Base-by-base conservation (phyloP, 2,113 vertebrate genomes). In the Ceuthmochares aereus region DNA sequence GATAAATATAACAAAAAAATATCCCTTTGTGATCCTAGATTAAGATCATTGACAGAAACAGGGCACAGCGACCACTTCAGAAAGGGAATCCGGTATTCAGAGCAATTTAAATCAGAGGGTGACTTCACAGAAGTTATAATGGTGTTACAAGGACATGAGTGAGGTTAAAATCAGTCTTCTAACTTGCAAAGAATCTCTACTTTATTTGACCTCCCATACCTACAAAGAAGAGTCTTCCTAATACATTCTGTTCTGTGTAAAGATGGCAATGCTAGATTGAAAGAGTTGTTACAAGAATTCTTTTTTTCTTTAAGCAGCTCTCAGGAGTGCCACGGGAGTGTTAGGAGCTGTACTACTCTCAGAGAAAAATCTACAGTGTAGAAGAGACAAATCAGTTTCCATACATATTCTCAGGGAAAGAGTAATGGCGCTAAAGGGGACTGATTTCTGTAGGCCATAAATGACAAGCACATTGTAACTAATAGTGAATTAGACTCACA, bases 301-400 rank as follows among this genome's bases (percentile, higher is more conserved):
- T 54, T 45, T 69, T 69, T 54, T 70, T 23, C 5, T 85, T 85
- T 73, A 91, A 81, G 30, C 9, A 75, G 15, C 32, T 34, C 45
- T 86, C 32, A 7, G 0, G 47, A 70, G 20, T 51, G 10, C 5
- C 27, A 73, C 1, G 1, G 12, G 5, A 58, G 6, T 25, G 4
- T 20, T 49, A 66, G 49, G 22, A 42, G 12, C 9, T 74, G 7
- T 51, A 66, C 3, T 52, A 8, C 10, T 34, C 40, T 64, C 47
- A 80, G 30, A 66, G 34, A 68, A n/a, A 16, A 55, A 37, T 52
- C 34, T 68, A 56, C 22, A 83, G 7, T 19, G 43, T 26, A 88
- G 70, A 82, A 45, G 21, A 68, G 16, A 30, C 29, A 21, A 13
- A 56, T 85, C 40, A 59, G 16, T 30, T 89, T 69, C 51, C 27